phyloP scores from a whole-genome alignment of 2,797 vertebrate genomes.

The Dipus sagitta region DNA sequence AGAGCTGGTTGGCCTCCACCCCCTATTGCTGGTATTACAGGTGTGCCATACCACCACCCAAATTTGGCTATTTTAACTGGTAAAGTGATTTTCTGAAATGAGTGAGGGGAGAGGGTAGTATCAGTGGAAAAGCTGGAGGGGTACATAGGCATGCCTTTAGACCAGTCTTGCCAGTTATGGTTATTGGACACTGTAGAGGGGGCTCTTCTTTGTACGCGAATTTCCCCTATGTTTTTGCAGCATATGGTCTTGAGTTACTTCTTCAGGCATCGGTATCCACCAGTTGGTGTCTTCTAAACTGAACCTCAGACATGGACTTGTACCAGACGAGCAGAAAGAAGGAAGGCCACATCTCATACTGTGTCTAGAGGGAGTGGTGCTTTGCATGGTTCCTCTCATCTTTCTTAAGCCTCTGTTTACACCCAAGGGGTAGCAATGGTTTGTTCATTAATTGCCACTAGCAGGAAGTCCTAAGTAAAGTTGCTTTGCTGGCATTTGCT shows the following conservation, averaged over 20 bases:
- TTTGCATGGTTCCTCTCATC: not conserved
- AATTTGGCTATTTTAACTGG: not conserved
- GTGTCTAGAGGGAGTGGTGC: not conserved
- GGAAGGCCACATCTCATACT: not conserved
- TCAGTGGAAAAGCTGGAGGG: not conserved
- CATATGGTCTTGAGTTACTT: not conserved
- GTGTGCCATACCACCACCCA: too few species aligned
- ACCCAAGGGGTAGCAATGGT: not conserved
- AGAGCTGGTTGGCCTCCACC: not conserved
- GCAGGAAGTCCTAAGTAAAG: not conserved
- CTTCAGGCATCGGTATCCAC: not conserved
- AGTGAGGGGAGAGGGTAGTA: not conserved
- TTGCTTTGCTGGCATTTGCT: constrained; percentile 4
- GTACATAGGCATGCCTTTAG: too few species aligned
- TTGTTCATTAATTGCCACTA: constrained; percentile 1
- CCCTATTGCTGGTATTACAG: too few species aligned
- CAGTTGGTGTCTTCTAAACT: not conserved
- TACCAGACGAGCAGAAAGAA: not conserved
- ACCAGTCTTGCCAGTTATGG: too few species aligned
- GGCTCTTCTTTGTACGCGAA: too few species aligned
- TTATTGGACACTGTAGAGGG: too few species aligned
- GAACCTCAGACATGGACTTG: not conserved
- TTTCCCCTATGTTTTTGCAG: not conserved
- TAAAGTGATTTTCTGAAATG: not conserved
- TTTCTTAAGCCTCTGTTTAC: not conserved